These are phyloP conservation scores for Xenus cinereus DNA, from an alignment of 2,113 vertebrate species.

Conservation along the genomic window DNA sequence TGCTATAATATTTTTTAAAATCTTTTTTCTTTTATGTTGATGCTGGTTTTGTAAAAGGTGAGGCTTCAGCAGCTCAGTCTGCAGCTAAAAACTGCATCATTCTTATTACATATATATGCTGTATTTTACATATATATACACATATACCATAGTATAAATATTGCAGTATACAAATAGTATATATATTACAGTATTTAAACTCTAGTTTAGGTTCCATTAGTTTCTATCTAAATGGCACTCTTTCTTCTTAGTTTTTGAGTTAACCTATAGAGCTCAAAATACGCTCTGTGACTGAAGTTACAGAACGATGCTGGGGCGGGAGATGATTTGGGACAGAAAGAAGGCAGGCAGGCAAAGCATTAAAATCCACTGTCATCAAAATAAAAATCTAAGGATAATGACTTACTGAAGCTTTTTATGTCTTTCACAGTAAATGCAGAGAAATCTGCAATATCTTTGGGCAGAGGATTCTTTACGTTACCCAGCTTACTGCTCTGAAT, in stretches of 20 bases:
- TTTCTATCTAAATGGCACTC: neutral
- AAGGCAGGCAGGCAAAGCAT: neutral
- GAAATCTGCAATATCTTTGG: neutral
- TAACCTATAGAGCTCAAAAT: neutral
- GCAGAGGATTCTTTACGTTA: neutral
- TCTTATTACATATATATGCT: neutral
- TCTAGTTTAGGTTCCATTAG: neutral
- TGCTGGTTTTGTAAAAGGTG: neutral
- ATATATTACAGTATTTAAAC: neutral
- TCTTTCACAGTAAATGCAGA: neutral
- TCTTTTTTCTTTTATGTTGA: neutral
- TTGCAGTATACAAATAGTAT: neutral
- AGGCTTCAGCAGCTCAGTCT: neutral
- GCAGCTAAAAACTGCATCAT: neutral
- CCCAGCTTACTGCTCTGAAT: neutral
- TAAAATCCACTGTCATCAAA: neutral
- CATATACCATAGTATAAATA: neutral
- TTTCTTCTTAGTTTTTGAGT: neutral
- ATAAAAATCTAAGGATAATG: neutral
- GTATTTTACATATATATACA: neutral
- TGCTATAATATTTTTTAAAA: neutral
- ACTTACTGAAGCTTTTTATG: neutral
- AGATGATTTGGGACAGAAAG: neutral
- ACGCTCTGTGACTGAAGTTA: neutral
- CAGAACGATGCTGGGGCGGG: fast-evolving